Conservation (phyloP, 1,140 invertebrate species). For the Choristoneura fumiferana region DNA sequence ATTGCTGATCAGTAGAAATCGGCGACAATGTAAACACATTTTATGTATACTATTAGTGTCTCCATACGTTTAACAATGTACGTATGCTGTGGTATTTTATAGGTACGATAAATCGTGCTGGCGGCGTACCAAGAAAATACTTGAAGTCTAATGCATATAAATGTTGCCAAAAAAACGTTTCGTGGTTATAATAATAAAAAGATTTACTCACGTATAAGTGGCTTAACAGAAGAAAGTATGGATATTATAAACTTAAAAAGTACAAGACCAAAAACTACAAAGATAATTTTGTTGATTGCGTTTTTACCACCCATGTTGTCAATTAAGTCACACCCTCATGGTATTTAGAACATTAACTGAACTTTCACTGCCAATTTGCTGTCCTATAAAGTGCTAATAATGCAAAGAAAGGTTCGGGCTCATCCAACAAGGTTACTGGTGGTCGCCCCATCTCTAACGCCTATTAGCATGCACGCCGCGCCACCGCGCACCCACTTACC, state of each 20-base stretch:
- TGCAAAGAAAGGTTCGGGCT: conserved; percentile 53
- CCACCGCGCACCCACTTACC: conserved; percentile 65
- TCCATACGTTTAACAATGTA: conserved; percentile 37
- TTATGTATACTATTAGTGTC: conserved; percentile 34
- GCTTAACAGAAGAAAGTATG: no score
- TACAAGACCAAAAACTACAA: no score
- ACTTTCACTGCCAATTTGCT: conserved; percentile 63
- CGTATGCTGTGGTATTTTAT: conserved; percentile 36
- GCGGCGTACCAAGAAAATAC: conserved; percentile 41
- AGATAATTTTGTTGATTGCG: no score
- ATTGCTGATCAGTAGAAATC: conserved; percentile 71
- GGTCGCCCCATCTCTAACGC: conserved; percentile 28
- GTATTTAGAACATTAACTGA: conserved; percentile 30
- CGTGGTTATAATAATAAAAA: no score
- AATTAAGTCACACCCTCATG: no score
- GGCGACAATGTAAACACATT: conserved; percentile 57
- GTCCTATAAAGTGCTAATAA: conserved; percentile 60
- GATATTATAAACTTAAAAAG: no score
- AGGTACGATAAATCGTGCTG: conserved; percentile 34
- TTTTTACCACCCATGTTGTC: no score
- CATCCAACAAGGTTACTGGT: conserved; percentile 53
- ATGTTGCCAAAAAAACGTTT: conserved; percentile 1
- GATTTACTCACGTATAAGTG: no score
- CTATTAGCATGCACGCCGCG: conserved; percentile 61
- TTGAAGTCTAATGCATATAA: conserved; percentile 14